phyloP scores from a whole-genome alignment of 2,113 vertebrate species.

The Leiothrix lutea region DNA sequence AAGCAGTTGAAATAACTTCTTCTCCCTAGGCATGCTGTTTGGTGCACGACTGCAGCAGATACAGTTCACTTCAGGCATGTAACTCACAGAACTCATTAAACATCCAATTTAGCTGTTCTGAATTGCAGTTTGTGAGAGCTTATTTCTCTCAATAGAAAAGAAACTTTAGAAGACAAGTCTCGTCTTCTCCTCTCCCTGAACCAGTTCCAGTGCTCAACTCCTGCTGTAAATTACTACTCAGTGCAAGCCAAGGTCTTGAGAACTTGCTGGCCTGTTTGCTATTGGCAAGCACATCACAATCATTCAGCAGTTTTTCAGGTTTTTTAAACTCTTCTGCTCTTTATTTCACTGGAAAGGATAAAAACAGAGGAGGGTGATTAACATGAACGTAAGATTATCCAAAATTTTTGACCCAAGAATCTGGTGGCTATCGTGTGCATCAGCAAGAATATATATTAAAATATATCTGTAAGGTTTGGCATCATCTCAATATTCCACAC shows the following conservation, averaged over 20 bases:
- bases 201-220: not conserved
- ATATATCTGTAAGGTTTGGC: not conserved
- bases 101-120: not conserved
- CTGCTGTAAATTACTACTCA: not conserved
- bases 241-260: not conserved
- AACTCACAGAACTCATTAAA: not conserved
- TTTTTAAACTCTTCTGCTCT: not conserved
- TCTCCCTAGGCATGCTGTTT: not conserved
- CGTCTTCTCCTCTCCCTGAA: not conserved
- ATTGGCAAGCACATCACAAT: not conserved
- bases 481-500: conserved; percentile 1
- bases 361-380: not conserved
- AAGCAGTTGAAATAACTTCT: not conserved
- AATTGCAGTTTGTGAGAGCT: not conserved
- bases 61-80: not conserved
- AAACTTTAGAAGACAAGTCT: not conserved
- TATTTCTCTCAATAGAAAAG: not conserved
- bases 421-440: not conserved
- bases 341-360: not conserved
- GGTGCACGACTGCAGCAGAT: not conserved
- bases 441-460: conserved; percentile 7
- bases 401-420: not conserved
- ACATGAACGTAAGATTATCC: not conserved
- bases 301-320: not conserved
- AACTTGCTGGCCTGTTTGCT: not conserved